Evolutionary conservation across 2,888 invertebrate species (phyloP).

Genomic region (Diarsia rubi): DNA sequence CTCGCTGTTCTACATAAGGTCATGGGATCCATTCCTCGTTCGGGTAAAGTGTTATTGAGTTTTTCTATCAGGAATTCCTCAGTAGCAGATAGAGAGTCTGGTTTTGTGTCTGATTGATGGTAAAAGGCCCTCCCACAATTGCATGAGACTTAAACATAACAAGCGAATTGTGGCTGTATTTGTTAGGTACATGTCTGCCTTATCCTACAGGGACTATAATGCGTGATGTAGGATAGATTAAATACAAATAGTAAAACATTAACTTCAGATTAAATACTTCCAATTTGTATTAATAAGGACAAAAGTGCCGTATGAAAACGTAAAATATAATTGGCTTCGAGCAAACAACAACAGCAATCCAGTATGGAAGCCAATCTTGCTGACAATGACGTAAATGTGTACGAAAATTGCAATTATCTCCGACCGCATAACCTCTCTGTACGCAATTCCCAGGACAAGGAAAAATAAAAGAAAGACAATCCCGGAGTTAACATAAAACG

Average conservation of each 20-base stretch:
- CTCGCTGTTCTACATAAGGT: too few relatives aligned
- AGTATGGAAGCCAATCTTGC: slow-evolving; percentile 32
- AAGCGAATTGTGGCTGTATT: too few relatives aligned
- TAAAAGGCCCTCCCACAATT: too few relatives aligned
- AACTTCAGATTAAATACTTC: background rate
- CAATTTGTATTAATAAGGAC: background rate
- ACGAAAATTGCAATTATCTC: slow-evolving; percentile 55
- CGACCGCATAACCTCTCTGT: slow-evolving; percentile 23
- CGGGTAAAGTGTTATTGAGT: too few relatives aligned
- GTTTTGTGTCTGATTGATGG: too few relatives aligned
- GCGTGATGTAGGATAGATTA: background rate
- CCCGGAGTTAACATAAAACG: slow-evolving; percentile 40
- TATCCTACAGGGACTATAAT: too few relatives aligned
- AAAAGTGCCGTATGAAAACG: background rate
- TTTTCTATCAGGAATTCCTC: too few relatives aligned
- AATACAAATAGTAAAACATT: background rate
- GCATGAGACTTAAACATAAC: too few relatives aligned
- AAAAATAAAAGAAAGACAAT: slow-evolving; percentile 45
- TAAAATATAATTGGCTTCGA: slow-evolving; percentile 38
- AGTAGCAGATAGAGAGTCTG: too few relatives aligned
- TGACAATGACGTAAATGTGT: slow-evolving; percentile 31
- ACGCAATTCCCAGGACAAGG: slow-evolving; percentile 40
- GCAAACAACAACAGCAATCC: slow-evolving; percentile 10
- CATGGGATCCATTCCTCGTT: too few relatives aligned
- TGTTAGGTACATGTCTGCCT: too few relatives aligned